Percentiles rank a stretch among this genome's conserved stretches.
phyloP scores from a whole-genome alignment of 2,113 vertebrate species.

The Mirounga angustirostris region DNA sequence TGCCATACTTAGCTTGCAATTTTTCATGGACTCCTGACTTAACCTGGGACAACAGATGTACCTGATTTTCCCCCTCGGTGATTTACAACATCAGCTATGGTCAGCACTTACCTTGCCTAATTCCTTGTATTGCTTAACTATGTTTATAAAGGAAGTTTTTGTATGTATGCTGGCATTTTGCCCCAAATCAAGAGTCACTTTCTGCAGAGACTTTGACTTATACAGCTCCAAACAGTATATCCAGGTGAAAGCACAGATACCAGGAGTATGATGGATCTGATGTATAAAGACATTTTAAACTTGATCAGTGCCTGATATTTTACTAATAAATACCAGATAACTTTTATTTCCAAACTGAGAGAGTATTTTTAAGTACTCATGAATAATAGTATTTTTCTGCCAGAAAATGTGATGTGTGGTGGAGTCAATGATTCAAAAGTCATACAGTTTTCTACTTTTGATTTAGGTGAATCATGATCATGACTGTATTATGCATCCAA shows the following conservation, averaged over 20 bases:
- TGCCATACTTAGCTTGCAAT: conserved; percentile 3
- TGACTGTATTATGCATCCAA: background rate
- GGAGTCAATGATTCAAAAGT: background rate
- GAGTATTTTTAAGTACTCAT: background rate
- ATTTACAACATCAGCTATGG: background rate
- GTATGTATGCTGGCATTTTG: background rate
- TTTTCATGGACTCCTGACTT: conserved; percentile 28
- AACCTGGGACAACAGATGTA: background rate
- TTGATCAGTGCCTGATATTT: background rate
- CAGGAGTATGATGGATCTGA: background rate
- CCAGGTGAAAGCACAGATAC: background rate
- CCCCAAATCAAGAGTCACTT: background rate
- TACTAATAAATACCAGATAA: background rate
- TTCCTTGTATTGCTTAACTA: background rate
- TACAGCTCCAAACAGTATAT: background rate
- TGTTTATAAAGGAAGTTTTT: conserved; percentile 3
- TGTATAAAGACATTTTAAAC: background rate
- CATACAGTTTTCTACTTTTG: background rate
- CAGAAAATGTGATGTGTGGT: background rate
- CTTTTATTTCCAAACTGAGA: conserved; percentile 21
- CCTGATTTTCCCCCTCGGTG: conserved; percentile 9
- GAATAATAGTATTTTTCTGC: background rate
- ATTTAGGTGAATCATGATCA: background rate
- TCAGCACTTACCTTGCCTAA: background rate
- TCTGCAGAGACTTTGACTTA: background rate